Base-by-base conservation (phyloP, 2,888 invertebrate genomes). In the Plagiodera versicolora region DNA sequence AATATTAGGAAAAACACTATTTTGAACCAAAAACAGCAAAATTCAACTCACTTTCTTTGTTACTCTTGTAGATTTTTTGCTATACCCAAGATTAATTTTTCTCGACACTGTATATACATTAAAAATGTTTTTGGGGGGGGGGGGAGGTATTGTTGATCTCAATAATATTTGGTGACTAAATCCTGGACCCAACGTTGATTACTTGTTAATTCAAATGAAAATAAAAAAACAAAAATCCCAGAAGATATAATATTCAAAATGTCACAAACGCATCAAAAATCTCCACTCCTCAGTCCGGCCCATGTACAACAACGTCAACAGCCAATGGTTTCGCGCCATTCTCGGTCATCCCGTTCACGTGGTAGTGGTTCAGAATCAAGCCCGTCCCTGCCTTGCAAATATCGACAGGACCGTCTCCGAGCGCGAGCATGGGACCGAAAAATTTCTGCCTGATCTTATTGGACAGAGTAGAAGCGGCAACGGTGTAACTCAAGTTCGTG, bases 231-330 rank as follows among this genome's bases (percentile, higher is more conserved):
- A n/a, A n/a, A n/a, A n/a, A n/a, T n/a, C n/a, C n/a, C n/a, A n/a
- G n/a, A n/a, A n/a, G n/a, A n/a, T n/a, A n/a, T 46, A 45, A 6
- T 19, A 2, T 19, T 46, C 19, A 19, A 46, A 46, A 45, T 17
- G 17, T 17, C 4, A 17, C 6, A 48, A n/a, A n/a, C n/a, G n/a
- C n/a, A n/a, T n/a, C 24, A 24, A 24, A 6, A 6, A 24, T 5
- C 24, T 32, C 8, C 32, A 51, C 32, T 51, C n/a, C 11, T 51
- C 60, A 68, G 63, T 67, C 67, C 9, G 67, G 64, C 46, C 67
- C 68, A 59, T 78, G 78, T 24, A 79, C 64, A n/a, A 78, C 72
- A 58, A 78, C 67, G 66, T 79, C 78, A 55, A 79, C 66, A 35
- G 69, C 68, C 19, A 79, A 61, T 11, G 75, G 71, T 55, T 72